Evolutionary conservation across 2,888 invertebrate species (phyloP).

Genomic region (Tinea trinotella): DNA sequence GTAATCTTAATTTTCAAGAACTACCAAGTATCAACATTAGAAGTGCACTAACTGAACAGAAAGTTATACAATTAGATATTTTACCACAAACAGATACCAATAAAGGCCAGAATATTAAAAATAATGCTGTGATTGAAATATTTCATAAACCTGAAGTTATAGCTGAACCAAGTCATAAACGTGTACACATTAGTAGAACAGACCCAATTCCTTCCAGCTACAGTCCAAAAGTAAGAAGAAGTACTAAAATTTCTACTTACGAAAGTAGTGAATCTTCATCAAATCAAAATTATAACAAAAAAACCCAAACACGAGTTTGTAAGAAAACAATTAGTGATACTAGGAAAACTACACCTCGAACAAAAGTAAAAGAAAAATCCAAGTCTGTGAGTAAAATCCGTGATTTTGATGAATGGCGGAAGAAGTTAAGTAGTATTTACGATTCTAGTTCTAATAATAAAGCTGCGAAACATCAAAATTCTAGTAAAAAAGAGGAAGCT

Average conservation of each 20-base stretch:
- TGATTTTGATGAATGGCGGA: slow-evolving; percentile 52
- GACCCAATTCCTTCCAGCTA: neutral
- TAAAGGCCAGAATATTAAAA: slow-evolving; percentile 28
- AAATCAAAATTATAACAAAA: slow-evolving; percentile 27
- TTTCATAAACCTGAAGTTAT: slow-evolving; percentile 24
- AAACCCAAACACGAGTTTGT: neutral
- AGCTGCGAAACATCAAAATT: slow-evolving; percentile 23
- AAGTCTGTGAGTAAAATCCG: slow-evolving; percentile 20
- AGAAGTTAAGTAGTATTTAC: slow-evolving; percentile 48
- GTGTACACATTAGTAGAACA: neutral
- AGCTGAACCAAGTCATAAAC: neutral
- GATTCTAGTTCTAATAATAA: slow-evolving; percentile 27
- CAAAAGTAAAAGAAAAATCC: neutral
- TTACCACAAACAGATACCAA: slow-evolving; percentile 38
- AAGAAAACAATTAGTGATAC: neutral
- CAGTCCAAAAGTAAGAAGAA: slow-evolving; percentile 32
- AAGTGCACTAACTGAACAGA: slow-evolving; percentile 60
- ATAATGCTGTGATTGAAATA: slow-evolving; percentile 45
- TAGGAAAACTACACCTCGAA: too few relatives aligned
- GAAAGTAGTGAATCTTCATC: slow-evolving; percentile 45
- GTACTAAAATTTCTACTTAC: slow-evolving; percentile 47
- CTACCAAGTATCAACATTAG: slow-evolving; percentile 68
- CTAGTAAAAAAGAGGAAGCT: slow-evolving; percentile 24
- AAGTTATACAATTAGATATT: slow-evolving; percentile 64
- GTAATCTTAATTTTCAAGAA: slow-evolving; percentile 51